phyloP scores from a whole-genome alignment of 2,113 vertebrate genomes.

The Cynopterus brachyotis region DNA sequence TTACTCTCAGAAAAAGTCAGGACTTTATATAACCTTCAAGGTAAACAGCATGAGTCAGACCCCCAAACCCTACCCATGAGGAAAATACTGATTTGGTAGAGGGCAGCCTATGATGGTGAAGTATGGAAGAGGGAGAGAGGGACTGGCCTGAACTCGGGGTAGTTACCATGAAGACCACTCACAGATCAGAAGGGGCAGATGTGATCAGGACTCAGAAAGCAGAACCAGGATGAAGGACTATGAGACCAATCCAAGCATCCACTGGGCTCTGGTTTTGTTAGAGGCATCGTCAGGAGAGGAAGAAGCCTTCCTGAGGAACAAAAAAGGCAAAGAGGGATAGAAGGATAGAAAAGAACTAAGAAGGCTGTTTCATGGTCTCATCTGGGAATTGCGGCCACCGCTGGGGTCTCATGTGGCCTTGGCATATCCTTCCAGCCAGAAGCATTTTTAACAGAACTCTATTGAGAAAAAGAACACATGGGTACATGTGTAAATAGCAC shows the following conservation, averaged over 20 bases:
- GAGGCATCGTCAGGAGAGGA: background rate
- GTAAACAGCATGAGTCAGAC: background rate
- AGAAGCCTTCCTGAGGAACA: background rate
- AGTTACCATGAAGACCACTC: background rate
- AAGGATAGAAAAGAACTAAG: background rate
- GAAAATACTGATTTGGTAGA: background rate
- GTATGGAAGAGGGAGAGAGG: background rate
- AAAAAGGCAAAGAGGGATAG: background rate
- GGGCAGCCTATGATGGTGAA: background rate
- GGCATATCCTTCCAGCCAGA: background rate
- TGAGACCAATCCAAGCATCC: background rate
- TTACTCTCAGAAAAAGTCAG: background rate
- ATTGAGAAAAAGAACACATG: background rate
- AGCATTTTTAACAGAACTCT: background rate
- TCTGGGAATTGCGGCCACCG: background rate
- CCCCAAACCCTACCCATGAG: background rate
- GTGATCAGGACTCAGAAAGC: background rate
- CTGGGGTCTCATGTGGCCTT: background rate
- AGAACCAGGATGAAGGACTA: background rate
- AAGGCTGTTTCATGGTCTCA: background rate
- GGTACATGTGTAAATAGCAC: background rate
- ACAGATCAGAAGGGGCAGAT: background rate
- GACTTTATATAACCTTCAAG: background rate
- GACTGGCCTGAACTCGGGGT: background rate
- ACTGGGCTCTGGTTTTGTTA: too few relatives aligned